Evolutionary conservation across 2,888 invertebrate species (phyloP).

Genomic region (Molorchus minor): DNA sequence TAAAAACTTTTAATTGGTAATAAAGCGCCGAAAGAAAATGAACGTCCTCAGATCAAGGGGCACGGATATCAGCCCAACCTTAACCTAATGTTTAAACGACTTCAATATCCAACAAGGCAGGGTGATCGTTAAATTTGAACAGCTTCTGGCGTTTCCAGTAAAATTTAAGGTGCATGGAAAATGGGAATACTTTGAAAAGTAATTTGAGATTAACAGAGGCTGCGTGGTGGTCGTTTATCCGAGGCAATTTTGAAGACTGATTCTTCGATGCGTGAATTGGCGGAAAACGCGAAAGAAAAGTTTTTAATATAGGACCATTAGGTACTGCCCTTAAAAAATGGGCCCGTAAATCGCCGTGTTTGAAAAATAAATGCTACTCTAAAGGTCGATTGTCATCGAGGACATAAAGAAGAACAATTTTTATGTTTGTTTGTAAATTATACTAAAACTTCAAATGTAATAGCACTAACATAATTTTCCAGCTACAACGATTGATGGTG

Average conservation of each 20-base stretch:
- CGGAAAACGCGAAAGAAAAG: too few species aligned
- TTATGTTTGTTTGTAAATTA: too few species aligned
- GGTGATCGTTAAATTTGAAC: conserved; percentile 54
- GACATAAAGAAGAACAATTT: too few species aligned
- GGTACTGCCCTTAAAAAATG: too few species aligned
- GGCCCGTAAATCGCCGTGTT: too few species aligned
- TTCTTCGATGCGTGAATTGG: too few species aligned
- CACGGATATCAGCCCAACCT: conserved; percentile 12
- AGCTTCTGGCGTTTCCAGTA: conserved; percentile 42
- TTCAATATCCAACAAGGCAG: conserved; percentile 54
- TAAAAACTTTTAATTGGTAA: neutral
- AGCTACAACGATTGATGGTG: too few species aligned
- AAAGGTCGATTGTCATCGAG: too few species aligned
- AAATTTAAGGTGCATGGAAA: conserved; percentile 41
- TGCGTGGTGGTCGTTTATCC: conserved; percentile 30
- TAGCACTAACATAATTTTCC: too few species aligned
- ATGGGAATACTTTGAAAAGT: conserved; percentile 60
- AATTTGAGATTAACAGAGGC: conserved; percentile 58
- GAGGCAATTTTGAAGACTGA: conserved; percentile 38
- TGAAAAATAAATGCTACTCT: too few species aligned
- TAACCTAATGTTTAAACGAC: conserved; percentile 49
- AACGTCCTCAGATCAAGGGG: conserved; percentile 2
- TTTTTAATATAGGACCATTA: too few species aligned
- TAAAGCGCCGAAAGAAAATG: neutral
- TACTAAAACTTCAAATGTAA: too few species aligned